Base-by-base conservation (phyloP, 2,888 invertebrate species). In the Dysmachus trigonus region DNA sequence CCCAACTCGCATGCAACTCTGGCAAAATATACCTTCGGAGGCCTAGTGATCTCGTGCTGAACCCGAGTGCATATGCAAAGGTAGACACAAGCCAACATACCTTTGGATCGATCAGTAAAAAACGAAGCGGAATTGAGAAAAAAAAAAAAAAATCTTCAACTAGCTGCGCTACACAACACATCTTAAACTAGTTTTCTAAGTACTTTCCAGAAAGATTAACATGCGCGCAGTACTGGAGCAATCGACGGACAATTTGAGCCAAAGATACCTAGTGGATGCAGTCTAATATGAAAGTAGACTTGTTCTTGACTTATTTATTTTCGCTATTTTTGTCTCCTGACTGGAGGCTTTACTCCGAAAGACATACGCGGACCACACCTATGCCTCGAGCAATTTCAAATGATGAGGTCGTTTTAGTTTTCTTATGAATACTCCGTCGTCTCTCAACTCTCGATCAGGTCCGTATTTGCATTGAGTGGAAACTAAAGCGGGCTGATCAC, bases 311-410 rank as follows among this genome's bases (percentile, higher is more conserved):
- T 85, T 53, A 74, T 74, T 85, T 85, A 53, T 85, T 74, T 74
- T 74, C 30, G 71, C 51, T 85, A 85, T 74, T 85, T 85, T 51
- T 85, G 83, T 72, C 83, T 83, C 72, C 53, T 83, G 71, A 47
- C 83, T 72, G 72, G 83, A 83, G 72, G 83, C 83, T 85, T 51
- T 74, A 27, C 53, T 85, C 77, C 74, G 86, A 86, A 87, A 87
- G 87, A 88, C 86, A 87, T 87, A 87, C 88, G 87, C 87, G 88
- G 88, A 87, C 88, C 88, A 88, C 88, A 88, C 88, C 88, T 88
- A 88, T 88, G 88, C 88, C 88, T 85, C 86, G 87, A 88, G 88
- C 87, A 88, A 88, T 88, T 88, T 88, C 86, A 88, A 88, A 88
- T 88, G 88, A 88, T 88, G 88, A 87, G 87, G 88, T 88, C 87